Base-by-base conservation (phyloP, 2,888 invertebrate species). In the Ectemnius continuus region DNA sequence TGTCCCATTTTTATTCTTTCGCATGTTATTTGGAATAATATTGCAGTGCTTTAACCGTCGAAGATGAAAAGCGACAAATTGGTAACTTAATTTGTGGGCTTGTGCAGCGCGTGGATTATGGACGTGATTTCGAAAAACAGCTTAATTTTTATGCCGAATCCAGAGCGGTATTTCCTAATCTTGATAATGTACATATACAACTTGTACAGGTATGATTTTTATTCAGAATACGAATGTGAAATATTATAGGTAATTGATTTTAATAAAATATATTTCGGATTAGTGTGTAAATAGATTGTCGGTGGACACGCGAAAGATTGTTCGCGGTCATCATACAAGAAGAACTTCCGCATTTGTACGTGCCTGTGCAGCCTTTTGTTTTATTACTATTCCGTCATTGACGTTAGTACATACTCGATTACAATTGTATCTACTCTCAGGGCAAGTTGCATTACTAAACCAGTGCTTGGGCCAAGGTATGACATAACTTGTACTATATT, bases 301-400 rank as follows among this genome's bases (percentile, higher is more conserved):
- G 4, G 94, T 96, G 82, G 93, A 93, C 87, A 95, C 93, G 14
- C 92, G 93, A 52, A 93, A 92, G 86, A 93, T 95, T 70, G 94
- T 96, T 3, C 94, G 94, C 79, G 95, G 95, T 2, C 93, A 94
- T 86, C 96, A 96, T 86, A 95, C 95, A 0, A 93, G 94, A 75
- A 96, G 96, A 91, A 97, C 97, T 2, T 94, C 95, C 14, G 95
- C 97, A 84, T 96, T 98, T 92, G 96, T 97, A 45, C 94, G 97
- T 87, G 98, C 99, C 2, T 99, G 99, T 92, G 95, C 97, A 59
- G 99, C 99, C 0, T 99, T 97, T 92, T 96, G 96, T 91, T 99
- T 96, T 91, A 98, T 99, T 76, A 99, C 99, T 8, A 96, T 98
- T 89, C 99, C 99, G n/a, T 98, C 98, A 14, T 94, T 99, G 88